Percentiles rank a stretch among this genome's conserved stretches.
These are phyloP conservation scores for Sorex fumeus DNA, from an alignment of 2,113 vertebrate genomes.

Conservation along the genomic window DNA sequence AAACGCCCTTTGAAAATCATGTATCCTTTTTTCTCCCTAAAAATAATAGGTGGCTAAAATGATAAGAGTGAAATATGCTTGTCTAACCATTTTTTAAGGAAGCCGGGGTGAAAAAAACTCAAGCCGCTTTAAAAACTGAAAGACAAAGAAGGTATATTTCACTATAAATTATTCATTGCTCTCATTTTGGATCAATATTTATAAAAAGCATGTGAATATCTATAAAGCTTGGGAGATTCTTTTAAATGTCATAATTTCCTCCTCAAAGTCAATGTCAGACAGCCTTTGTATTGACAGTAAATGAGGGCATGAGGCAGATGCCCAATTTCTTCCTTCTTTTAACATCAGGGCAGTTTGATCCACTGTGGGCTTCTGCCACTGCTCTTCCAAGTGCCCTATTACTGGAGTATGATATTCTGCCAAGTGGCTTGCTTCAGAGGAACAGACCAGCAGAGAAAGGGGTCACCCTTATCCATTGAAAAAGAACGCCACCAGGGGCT, in stretches of 20 bases:
- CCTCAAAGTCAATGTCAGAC: constrained; percentile 77
- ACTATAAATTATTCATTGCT: constrained; percentile 84
- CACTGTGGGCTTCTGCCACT: constrained; percentile 66
- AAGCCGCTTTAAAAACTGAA: constrained; percentile 68
- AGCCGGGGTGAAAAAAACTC: background rate
- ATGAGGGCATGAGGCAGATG: constrained; percentile 51
- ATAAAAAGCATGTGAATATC: constrained; percentile 76
- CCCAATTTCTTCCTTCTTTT: background rate
- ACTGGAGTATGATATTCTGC: background rate
- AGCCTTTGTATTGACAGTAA: constrained; percentile 33
- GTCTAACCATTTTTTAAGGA: constrained; percentile 46
- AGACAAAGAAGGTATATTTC: constrained; percentile 81
- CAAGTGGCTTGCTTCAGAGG: background rate
- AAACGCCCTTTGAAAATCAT: constrained; percentile 69
- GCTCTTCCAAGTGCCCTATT: background rate
- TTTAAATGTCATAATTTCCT: constrained; percentile 83
- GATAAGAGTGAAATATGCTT: constrained; percentile 45
- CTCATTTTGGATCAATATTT: constrained; percentile 85
- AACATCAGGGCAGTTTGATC: constrained; percentile 59
- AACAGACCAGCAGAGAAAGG: background rate
- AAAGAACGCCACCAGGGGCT: background rate
- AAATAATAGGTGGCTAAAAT: constrained; percentile 64
- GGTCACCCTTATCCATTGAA: background rate
- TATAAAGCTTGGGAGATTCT: constrained; percentile 80
- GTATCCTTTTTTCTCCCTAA: constrained; percentile 43